These are phyloP conservation scores for Chirona hameri DNA, from an alignment of 2,888 invertebrate genomes.

Conservation along the genomic window DNA sequence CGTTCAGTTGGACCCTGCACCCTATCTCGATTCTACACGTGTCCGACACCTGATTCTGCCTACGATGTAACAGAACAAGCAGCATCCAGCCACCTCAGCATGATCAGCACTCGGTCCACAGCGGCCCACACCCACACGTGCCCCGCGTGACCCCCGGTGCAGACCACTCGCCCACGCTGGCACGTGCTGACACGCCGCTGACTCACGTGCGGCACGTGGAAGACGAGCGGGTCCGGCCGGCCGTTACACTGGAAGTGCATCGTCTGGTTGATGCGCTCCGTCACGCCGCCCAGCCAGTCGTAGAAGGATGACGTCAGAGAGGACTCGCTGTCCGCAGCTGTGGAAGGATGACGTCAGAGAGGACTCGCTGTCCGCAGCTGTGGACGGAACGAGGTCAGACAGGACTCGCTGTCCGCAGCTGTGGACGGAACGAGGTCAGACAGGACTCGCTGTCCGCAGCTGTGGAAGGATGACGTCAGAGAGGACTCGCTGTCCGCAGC, in stretches of 20 bases:
- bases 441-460: too few relatives aligned
- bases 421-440: too few relatives aligned
- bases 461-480: too few relatives aligned
- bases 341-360: too few relatives aligned
- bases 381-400: too few relatives aligned
- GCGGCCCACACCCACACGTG: too few relatives aligned
- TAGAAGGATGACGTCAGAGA: constrained; percentile 54
- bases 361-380: too few relatives aligned
- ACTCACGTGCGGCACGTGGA: constrained; percentile 63
- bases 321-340: constrained; percentile 42
- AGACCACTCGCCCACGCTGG: background rate
- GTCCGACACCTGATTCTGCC: constrained; percentile 41
- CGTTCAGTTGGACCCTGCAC: too few relatives aligned
- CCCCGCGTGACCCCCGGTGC: background rate
- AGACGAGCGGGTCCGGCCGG: constrained; percentile 62
- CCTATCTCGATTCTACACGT: too few relatives aligned
- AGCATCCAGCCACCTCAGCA: constrained; percentile 46
- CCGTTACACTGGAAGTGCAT: constrained; percentile 67
- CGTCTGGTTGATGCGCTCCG: constrained; percentile 70
- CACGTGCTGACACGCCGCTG: background rate
- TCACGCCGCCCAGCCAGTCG: constrained; percentile 70
- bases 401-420: too few relatives aligned
- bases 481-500: too few relatives aligned
- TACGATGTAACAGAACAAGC: constrained; percentile 46
- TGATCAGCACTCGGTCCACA: constrained; percentile 34